Conservation (phyloP, 2,113 vertebrate genomes). For the Corythornis cristatus region DNA sequence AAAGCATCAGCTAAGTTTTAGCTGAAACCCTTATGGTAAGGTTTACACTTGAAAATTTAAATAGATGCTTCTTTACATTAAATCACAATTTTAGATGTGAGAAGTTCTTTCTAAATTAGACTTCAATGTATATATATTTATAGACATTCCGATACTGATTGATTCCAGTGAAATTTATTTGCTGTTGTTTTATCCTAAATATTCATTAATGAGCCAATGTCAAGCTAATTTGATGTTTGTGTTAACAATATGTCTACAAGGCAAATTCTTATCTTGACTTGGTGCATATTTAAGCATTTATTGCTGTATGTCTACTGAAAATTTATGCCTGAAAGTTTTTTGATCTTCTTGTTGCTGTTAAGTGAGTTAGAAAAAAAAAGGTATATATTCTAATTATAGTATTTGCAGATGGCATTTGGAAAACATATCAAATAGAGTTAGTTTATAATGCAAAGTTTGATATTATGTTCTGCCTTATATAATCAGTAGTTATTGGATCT, state of each 20-base stretch:
- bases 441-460: neutral
- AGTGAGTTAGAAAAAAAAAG: slow-evolving; percentile 47
- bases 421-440: slow-evolving; percentile 37
- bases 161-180: neutral
- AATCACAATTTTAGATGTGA: neutral
- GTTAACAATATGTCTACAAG: neutral
- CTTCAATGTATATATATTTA: neutral
- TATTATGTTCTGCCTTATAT: neutral
- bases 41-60: neutral
- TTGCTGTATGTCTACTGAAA: neutral
- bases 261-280: neutral
- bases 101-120: neutral
- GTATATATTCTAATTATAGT: slow-evolving; percentile 65
- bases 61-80: neutral
- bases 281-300: slow-evolving; percentile 2
- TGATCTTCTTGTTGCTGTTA: slow-evolving; percentile 54
- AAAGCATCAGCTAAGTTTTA: neutral
- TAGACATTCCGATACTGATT: neutral
- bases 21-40: neutral
- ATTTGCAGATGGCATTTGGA: slow-evolving; percentile 60
- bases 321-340: slow-evolving; percentile 29
- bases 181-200: neutral
- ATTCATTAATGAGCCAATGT: slow-evolving; percentile 1
- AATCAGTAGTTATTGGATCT: neutral
- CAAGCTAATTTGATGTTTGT: slow-evolving; percentile 1